Evolutionary conservation across 1,140 invertebrate genomes (phyloP).

Genomic region (Mizuhopecten yessoensis): DNA sequence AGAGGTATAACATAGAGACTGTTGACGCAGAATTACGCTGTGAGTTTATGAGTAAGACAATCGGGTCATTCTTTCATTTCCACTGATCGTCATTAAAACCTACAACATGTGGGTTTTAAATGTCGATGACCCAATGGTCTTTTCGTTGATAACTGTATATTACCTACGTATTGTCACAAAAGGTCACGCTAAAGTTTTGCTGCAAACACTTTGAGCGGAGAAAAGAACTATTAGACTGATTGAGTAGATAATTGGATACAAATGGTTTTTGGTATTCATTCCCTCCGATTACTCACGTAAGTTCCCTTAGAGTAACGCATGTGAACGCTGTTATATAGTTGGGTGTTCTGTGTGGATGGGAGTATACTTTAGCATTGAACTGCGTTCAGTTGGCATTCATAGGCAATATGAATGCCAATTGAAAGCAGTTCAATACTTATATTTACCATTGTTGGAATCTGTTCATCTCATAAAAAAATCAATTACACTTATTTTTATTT

Average conservation of each 20-base stretch:
- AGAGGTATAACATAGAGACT: not conserved
- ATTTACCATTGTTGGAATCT: no score
- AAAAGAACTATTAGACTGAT: not conserved
- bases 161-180: not conserved
- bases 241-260: not conserved
- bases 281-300: no score
- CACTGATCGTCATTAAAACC: not conserved
- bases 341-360: no score
- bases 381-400: no score
- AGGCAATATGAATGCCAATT: no score
- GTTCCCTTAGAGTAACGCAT: no score
- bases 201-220: not conserved
- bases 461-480: no score
- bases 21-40: not conserved
- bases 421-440: no score
- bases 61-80: not conserved
- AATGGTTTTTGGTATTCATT: not conserved
- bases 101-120: not conserved
- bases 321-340: no score
- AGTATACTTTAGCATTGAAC: no score
- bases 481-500: no score
- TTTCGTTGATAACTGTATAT: not conserved
- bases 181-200: not conserved
- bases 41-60: slow-evolving; percentile 17
- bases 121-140: slow-evolving; percentile 3